Conservation (phyloP, 2,888 invertebrate genomes). For the Lithophane ornitopus region DNA sequence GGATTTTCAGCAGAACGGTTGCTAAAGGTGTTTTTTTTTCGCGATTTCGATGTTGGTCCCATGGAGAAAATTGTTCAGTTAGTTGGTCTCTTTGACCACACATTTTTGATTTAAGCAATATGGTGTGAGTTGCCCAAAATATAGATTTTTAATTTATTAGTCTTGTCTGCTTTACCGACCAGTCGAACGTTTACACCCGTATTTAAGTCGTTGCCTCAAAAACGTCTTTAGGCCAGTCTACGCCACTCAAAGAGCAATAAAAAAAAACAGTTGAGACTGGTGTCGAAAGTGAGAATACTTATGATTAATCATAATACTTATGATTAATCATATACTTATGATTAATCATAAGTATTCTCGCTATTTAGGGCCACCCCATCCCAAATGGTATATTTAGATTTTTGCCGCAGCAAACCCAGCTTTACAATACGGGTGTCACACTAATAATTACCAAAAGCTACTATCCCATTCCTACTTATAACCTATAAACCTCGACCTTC, state of each 20-base stretch:
- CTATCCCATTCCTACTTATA: conserved; percentile 8
- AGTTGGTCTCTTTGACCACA: too few species aligned
- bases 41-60: too few species aligned
- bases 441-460: not conserved
- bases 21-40: too few species aligned
- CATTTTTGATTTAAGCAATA: too few species aligned
- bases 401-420: not conserved
- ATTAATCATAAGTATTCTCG: not conserved
- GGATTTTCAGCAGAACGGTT: too few species aligned
- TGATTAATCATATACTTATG: not conserved
- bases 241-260: not conserved
- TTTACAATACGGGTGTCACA: not conserved
- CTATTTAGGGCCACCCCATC: not conserved
- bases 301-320: not conserved
- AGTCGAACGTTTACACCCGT: not conserved
- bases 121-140: not conserved
- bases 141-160: not conserved
- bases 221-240: not conserved
- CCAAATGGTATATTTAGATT: not conserved
- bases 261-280: not conserved
- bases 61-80: too few species aligned
- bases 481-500: not conserved
- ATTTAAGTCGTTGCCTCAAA: not conserved
- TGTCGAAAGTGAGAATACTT: not conserved
- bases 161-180: not conserved